Evolutionary conservation across 2,888 invertebrate species (phyloP), one percentile per base, ranked within the genome.

Genomic region (Erpobdella octoculata): DNA sequence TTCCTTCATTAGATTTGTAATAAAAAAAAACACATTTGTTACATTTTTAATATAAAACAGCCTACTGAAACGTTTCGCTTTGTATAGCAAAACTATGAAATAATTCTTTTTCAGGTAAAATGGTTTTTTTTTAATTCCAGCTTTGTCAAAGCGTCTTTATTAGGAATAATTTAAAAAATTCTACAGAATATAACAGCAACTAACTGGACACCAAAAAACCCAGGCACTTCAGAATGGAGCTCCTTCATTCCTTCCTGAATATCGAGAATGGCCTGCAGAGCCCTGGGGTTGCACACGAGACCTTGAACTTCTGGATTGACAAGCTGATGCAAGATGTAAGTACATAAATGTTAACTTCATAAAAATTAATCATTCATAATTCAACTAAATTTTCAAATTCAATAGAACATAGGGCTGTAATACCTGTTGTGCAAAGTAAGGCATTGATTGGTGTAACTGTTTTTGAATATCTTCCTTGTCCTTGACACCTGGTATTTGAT

Each of bases 241-340:
- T 91, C 90, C 81, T 92, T 91, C 88, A 95, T 89, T 69, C 93
- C 94, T 82, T 92, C 91, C 81, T 95, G 95, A 79, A 97, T 94
- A 84, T 95, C 94, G 84, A 91, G 88, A 75, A 97, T 88, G 67
- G 96, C 96, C 82, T 92, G 90, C 78, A 95, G 83, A 28, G 95
- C 92, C 83, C 93, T 90, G n/a, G 96, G 96, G 85, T 96, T 97
- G 66, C 91, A 87, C 85, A 95, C 87, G 79, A 88, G 88, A 80
- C 90, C 89, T 76, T 81, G 81, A 80, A 93, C 88, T 78, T 92
- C 92, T 0, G 96, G 95, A 84, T 93, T 93, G 82, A 92, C 91
- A 86, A 96, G 87, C 85, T 85, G 74, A 33, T 25, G 25, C 25
- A 25, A 18, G n/a, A 41, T 41, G n/a, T n/a, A n/a, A n/a, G n/a